Percentiles rank a stretch among this genome's conserved stretches.
phyloP scores from a whole-genome alignment of 2,113 vertebrate genomes.

The Nanger granti region DNA sequence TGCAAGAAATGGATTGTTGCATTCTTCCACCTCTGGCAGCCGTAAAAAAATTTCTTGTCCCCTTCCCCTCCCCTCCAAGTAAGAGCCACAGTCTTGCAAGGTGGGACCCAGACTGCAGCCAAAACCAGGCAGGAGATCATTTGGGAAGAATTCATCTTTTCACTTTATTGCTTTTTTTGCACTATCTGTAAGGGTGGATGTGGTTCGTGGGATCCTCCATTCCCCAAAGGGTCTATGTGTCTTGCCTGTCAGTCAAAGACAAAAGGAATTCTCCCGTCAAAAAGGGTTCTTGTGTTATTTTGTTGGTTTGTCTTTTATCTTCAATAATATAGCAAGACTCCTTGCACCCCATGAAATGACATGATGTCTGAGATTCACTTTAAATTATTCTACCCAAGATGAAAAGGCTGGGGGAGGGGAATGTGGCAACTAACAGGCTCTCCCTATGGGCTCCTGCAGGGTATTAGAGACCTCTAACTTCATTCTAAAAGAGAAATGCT shows the following conservation, averaged over 20 bases:
- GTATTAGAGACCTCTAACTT: background rate
- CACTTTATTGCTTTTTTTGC: background rate
- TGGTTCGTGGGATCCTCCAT: background rate
- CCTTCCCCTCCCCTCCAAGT: background rate
- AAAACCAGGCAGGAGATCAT: background rate
- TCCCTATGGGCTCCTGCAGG: background rate
- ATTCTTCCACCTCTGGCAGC: background rate
- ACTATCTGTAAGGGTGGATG: background rate
- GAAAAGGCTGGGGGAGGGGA: background rate
- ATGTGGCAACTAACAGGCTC: background rate
- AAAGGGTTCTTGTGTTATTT: background rate
- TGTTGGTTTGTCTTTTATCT: background rate
- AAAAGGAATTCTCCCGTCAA: background rate
- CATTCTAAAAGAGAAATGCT: background rate
- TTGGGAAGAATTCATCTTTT: background rate
- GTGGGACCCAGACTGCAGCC: background rate
- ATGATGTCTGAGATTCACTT: background rate
- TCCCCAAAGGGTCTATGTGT: background rate
- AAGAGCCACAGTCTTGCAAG: background rate
- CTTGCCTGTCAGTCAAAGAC: constrained; percentile 21
- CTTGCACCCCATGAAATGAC: background rate
- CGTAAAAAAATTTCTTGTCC: background rate
- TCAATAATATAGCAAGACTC: background rate
- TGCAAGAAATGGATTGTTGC: background rate
- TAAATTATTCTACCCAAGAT: background rate